Evolutionary conservation across 2,113 vertebrate genomes (phyloP), one percentile per base, ranked within the genome.

Genomic region (Amblyornis subalaris): DNA sequence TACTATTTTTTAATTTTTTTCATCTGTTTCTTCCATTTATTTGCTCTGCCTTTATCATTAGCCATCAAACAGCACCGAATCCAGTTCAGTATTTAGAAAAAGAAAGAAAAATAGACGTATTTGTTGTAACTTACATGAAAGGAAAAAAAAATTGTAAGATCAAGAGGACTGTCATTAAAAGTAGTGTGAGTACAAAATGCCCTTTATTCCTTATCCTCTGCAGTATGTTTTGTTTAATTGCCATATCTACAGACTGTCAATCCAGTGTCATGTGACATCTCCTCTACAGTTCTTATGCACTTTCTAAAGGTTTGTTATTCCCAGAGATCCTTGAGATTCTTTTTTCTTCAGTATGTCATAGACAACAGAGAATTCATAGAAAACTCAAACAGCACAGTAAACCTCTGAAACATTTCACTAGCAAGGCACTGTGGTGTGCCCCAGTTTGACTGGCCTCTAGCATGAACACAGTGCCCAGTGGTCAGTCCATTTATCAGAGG

Each of bases 1-100:
- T 33, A 58, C 23, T 42, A 26, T 29, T 16, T 71, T 75, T 0
- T 0, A 7, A 1, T 20, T 42, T 10, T 10, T 54, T 75, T 4
- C 19, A 73, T 40, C 29, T 58, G 2, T n/a, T 95, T 62, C 14
- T 17, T 62, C 5, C 58, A 82, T 60, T 60, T 1, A 33, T 72
- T 79, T 83, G 5, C 33, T 33, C 58, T 74, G 20, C 5, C 25
- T 79, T 70, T 55, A 33, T 58, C 1, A 0, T n/a, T 82, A 71
- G 18, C 7, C 21, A 31, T 69, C 33, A 79, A 60, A 75, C 2
- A 67, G 14, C 48, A 47, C 7, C 44, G 36, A 85, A 55, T 47
- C 7, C 12, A 92, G 6, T 51, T 55, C 35, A 29, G 6, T 67
- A 55, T 62, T 88, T 47, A 26, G 12, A 47, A 54, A 82, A 62